Conservation (phyloP, 2,888 invertebrate species). For the Limnephilus rhombicus region DNA sequence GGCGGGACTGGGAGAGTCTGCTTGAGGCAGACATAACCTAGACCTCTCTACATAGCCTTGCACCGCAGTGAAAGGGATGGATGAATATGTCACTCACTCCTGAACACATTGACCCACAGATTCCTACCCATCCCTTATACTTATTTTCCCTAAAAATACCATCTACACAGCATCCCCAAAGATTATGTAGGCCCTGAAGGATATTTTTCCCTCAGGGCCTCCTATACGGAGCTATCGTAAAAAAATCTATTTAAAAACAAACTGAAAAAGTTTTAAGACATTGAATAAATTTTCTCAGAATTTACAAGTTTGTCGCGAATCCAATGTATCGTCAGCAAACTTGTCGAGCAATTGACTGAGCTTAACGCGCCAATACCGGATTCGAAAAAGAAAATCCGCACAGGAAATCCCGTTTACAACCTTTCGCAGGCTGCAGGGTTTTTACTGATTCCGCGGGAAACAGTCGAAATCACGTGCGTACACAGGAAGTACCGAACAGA, state of each 20-base stretch:
- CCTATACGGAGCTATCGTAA: too few species aligned
- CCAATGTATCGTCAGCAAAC: constrained; percentile 47
- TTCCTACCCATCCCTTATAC: too few species aligned
- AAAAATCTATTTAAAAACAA: not conserved
- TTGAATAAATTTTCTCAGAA: not conserved
- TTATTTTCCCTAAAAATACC: too few species aligned
- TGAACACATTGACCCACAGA: too few species aligned
- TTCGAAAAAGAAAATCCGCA: constrained; percentile 61
- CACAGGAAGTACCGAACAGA: constrained; percentile 51
- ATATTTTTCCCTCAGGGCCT: too few species aligned
- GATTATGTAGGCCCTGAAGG: too few species aligned
- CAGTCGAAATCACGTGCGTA: constrained; percentile 66
- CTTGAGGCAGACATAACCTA: too few species aligned
- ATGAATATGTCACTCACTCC: too few species aligned
- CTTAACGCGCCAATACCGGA: constrained; percentile 52
- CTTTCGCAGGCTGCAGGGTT: constrained; percentile 54
- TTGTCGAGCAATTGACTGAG: constrained; percentile 58
- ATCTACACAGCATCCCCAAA: too few species aligned
- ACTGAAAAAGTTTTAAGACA: not conserved
- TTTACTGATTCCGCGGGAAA: constrained; percentile 61
- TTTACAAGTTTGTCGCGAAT: constrained; percentile 17
- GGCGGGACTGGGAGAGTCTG: too few species aligned
- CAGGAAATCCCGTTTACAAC: constrained; percentile 62
- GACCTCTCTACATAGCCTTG: too few species aligned
- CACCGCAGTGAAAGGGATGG: too few species aligned